Conservation (phyloP, 2,888 invertebrate species). For the Therioaphis trifolii region DNA sequence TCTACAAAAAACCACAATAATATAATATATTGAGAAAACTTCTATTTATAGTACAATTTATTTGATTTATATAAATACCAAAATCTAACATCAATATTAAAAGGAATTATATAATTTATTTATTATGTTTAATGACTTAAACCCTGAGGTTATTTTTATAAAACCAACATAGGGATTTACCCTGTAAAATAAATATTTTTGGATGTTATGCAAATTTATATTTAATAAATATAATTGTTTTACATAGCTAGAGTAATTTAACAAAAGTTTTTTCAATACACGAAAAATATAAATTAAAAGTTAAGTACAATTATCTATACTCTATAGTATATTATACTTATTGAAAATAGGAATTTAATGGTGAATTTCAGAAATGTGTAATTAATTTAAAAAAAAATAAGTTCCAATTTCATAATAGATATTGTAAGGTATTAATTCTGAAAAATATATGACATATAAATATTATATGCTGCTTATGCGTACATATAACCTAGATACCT, state of each 20-base stretch:
- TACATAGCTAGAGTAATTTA: neutral
- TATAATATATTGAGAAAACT: neutral
- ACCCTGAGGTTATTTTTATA: constrained; percentile 41
- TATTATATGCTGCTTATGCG: too few species aligned
- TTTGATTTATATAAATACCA: neutral
- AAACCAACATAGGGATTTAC: constrained; percentile 13
- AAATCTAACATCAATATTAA: constrained; percentile 9
- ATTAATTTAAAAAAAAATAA: too few species aligned
- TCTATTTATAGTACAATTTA: neutral
- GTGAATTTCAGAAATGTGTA: too few species aligned
- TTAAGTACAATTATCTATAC: neutral
- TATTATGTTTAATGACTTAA: constrained; percentile 25
- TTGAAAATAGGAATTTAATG: too few species aligned
- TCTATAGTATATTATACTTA: too few species aligned
- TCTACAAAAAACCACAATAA: constrained; percentile 3
- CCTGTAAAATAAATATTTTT: neutral
- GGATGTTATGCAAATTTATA: neutral
- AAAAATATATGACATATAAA: too few species aligned
- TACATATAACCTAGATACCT: too few species aligned
- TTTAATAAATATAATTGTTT: constrained; percentile 9
- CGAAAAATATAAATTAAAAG: neutral
- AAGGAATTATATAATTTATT: neutral
- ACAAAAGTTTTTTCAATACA: neutral
- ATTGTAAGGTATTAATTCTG: too few species aligned
- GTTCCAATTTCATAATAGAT: too few species aligned